Conservation (phyloP, 2,797 vertebrate genomes). For the Clarias pachynema region DNA sequence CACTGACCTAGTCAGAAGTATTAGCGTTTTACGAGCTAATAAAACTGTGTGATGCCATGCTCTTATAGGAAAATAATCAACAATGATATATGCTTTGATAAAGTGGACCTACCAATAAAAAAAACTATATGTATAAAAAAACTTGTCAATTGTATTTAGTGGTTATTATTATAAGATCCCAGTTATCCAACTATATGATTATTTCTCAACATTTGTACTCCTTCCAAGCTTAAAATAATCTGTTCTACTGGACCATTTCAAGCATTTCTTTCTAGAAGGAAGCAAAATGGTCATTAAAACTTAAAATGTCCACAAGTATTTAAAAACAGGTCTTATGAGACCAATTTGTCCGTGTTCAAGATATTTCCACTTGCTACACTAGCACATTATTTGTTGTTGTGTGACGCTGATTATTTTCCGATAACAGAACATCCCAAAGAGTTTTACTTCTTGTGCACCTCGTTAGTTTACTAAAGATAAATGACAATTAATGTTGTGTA, state of each 20-base stretch:
- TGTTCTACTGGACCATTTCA: neutral
- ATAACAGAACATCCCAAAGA: neutral
- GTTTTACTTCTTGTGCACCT: neutral
- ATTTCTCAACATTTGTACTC: neutral
- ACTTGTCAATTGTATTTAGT: neutral
- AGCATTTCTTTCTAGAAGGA: neutral
- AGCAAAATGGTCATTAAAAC: neutral
- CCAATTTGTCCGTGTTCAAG: neutral
- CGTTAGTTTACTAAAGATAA: neutral
- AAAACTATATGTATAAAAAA: too few relatives aligned
- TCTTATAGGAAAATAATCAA: neutral
- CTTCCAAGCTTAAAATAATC: slow-evolving; percentile 4
- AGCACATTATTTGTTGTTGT: neutral
- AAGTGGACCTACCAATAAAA: too few relatives aligned
- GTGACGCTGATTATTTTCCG: neutral
- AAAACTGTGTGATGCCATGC: too few relatives aligned
- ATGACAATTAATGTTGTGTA: neutral
- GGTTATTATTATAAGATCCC: neutral
- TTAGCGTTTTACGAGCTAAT: neutral
- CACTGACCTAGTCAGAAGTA: neutral
- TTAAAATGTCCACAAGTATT: neutral
- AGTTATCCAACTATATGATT: neutral
- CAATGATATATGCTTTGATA: neutral
- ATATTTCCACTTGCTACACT: neutral
- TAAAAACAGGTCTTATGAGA: neutral